Conservation (phyloP, 2,113 vertebrate genomes). For the Pantherophis guttatus region DNA sequence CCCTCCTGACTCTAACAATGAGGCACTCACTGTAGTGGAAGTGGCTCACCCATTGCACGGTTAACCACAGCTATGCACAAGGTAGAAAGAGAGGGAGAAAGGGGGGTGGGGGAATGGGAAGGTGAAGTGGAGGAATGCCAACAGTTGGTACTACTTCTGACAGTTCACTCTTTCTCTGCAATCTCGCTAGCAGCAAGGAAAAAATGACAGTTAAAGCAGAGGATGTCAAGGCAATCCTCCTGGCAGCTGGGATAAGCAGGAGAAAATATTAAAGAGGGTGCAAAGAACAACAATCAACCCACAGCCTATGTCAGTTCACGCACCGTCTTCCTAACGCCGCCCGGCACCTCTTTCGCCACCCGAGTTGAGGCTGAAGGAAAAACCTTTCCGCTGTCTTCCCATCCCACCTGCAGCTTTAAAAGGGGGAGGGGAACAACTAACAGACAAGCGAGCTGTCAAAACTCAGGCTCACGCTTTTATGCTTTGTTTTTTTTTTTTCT, state of each 20-base stretch:
- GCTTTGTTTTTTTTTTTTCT: no score
- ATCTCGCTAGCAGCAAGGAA: not conserved
- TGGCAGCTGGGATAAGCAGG: not conserved
- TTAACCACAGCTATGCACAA: not conserved
- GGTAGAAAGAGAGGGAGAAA: not conserved
- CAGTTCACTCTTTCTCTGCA: not conserved
- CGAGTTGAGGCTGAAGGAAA: not conserved
- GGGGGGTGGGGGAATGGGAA: not conserved
- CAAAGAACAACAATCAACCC: not conserved
- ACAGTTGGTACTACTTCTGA: not conserved
- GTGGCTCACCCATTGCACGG: no score
- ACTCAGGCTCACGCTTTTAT: not conserved
- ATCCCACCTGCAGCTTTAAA: not conserved
- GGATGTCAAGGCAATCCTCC: not conserved
- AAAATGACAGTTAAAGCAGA: not conserved
- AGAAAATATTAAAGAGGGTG: not conserved
- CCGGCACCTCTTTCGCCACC: not conserved
- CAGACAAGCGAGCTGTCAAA: not conserved
- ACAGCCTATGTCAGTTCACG: no score
- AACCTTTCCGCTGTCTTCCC: not conserved
- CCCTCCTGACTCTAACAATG: not conserved
- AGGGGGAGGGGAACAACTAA: not conserved
- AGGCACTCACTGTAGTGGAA: not conserved
- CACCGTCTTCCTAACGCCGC: not conserved
- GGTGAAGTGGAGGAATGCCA: not conserved